These are phyloP conservation scores for Macrosteles quadrilineatus DNA, from an alignment of 1,140 invertebrate species.

Conservation along the genomic window DNA sequence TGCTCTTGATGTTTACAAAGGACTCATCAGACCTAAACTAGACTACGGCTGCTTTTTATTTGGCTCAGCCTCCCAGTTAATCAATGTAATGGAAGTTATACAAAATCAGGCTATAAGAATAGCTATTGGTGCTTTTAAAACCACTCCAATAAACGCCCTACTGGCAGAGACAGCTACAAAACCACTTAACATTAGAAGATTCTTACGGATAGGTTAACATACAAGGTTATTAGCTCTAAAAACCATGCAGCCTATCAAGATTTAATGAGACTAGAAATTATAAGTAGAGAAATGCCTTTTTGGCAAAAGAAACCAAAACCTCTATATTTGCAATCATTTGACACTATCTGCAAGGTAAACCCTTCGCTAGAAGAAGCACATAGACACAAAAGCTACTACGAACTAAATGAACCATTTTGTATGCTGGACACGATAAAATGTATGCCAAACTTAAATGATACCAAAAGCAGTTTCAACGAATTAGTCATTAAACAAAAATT, in stretches of 20 bases:
- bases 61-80: neutral
- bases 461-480: neutral
- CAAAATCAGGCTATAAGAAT: neutral
- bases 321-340: too few relatives aligned
- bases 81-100: neutral
- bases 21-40: neutral
- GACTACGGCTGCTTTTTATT: neutral
- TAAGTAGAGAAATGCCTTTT: too few relatives aligned
- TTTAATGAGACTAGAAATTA: too few relatives aligned
- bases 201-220: neutral
- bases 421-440: too few relatives aligned
- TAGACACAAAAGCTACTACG: too few relatives aligned
- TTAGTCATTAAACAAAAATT: too few relatives aligned
- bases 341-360: too few relatives aligned
- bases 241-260: too few relatives aligned
- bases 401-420: too few relatives aligned
- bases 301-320: too few relatives aligned
- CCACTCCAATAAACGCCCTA: neutral
- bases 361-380: too few relatives aligned
- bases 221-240: neutral
- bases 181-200: neutral
- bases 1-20: neutral
- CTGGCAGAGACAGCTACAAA: neutral
- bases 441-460: too few relatives aligned
- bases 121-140: neutral